Evolutionary conservation across 2,888 invertebrate species (phyloP).

Genomic region (Drosophila borborema): DNA sequence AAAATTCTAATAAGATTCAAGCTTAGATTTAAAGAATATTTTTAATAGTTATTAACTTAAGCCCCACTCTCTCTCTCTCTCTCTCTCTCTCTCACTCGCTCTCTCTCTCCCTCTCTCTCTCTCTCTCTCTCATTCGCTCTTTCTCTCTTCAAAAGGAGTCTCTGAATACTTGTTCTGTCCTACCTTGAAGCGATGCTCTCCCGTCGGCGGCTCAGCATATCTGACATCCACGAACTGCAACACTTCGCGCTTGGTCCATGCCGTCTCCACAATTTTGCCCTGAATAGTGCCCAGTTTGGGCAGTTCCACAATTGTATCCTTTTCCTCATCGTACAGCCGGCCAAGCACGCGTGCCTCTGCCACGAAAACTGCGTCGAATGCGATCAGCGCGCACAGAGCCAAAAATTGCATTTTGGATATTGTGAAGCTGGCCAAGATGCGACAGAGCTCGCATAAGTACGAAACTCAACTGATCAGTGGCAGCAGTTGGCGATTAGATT

Average conservation of each 20-base stretch:
- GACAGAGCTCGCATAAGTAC: slow-evolving; percentile 52
- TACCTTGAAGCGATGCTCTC: slow-evolving; percentile 83
- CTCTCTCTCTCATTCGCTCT: too few species aligned
- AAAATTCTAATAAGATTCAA: too few species aligned
- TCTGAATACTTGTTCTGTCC: not conserved
- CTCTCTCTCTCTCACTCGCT: too few species aligned
- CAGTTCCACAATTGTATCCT: slow-evolving; percentile 76
- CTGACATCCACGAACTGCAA: slow-evolving; percentile 83
- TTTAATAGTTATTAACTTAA: too few species aligned
- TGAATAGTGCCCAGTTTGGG: slow-evolving; percentile 80
- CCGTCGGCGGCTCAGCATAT: slow-evolving; percentile 83
- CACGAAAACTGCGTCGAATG: not conserved
- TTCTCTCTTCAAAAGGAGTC: too few species aligned
- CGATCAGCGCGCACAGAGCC: slow-evolving; percentile 4
- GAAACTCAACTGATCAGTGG: slow-evolving; percentile 60
- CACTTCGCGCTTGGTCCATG: slow-evolving; percentile 81
- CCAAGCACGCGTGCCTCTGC: slow-evolving; percentile 41
- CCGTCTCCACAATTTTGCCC: slow-evolving; percentile 78
- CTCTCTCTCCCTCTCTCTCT: not conserved
- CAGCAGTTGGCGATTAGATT: slow-evolving; percentile 40
- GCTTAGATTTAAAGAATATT: too few species aligned
- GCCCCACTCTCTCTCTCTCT: too few species aligned
- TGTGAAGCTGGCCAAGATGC: slow-evolving; percentile 14
- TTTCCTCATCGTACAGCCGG: slow-evolving; percentile 70
- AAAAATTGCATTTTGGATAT: slow-evolving; percentile 42